These are phyloP conservation scores for Thunnus albacares DNA, from an alignment of 2,797 vertebrate species.

Conservation along the genomic window DNA sequence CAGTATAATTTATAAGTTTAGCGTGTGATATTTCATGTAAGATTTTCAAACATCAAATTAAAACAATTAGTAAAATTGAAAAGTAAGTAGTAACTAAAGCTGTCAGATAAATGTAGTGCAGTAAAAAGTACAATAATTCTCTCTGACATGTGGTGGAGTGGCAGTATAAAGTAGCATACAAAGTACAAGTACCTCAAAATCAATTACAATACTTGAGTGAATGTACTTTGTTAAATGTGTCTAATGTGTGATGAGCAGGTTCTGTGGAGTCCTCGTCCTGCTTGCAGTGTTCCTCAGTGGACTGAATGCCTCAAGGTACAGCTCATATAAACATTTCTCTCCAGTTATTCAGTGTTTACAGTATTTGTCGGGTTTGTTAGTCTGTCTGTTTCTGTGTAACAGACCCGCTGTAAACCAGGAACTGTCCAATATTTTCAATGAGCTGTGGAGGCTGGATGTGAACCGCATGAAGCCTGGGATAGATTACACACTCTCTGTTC, in stretches of 20 bases:
- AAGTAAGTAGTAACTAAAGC: too few relatives aligned
- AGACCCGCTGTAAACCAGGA: conserved; percentile 87
- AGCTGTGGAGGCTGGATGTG: conserved; percentile 88
- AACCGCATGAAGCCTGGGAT: conserved; percentile 84
- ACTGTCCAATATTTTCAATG: conserved; percentile 87
- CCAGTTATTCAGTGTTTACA: neutral
- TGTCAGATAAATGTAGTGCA: neutral
- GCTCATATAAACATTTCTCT: neutral
- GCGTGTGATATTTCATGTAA: too few relatives aligned
- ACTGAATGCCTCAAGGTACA: conserved; percentile 76
- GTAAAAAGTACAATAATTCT: neutral
- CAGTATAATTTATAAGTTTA: too few relatives aligned
- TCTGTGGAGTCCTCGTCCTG: conserved; percentile 61
- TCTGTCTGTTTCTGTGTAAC: conserved; percentile 42
- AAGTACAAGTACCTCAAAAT: neutral
- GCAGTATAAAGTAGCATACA: neutral
- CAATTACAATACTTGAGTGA: neutral
- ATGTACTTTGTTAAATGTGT: neutral
- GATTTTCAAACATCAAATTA: too few relatives aligned
- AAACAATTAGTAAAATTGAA: too few relatives aligned
- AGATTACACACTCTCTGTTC: conserved; percentile 88
- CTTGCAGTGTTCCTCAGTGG: conserved; percentile 59
- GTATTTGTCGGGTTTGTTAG: neutral
- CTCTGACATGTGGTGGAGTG: neutral
- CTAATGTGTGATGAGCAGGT: conserved; percentile 54